phyloP scores from a whole-genome alignment of 2,888 invertebrate species.

The Nesidiocoris tenuis region DNA sequence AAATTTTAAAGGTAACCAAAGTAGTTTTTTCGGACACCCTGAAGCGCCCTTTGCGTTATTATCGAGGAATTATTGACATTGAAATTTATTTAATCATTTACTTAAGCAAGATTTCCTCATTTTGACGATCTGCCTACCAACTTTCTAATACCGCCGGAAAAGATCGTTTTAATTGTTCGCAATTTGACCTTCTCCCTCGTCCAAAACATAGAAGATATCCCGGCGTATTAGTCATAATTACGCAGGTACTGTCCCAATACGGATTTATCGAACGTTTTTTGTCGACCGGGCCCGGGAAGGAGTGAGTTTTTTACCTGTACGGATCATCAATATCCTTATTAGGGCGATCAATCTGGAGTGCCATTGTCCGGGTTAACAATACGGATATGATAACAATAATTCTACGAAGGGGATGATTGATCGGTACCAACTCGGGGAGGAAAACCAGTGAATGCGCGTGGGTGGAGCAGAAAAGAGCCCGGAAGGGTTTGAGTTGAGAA shows the following conservation, averaged over 20 bases:
- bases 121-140: too few relatives aligned
- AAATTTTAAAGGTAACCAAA: too few relatives aligned
- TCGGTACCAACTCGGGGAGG: not conserved
- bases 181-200: too few relatives aligned
- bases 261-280: not conserved
- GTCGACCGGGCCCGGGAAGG: slow-evolving; percentile 9
- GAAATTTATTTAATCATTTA: too few relatives aligned
- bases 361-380: slow-evolving; percentile 36
- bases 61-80: too few relatives aligned
- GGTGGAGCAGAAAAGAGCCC: not conserved
- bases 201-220: too few relatives aligned
- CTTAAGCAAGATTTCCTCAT: too few relatives aligned
- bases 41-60: too few relatives aligned
- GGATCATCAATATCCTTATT: slow-evolving; percentile 43
- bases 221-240: slow-evolving; percentile 39
- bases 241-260: slow-evolving; percentile 19
- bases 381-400: slow-evolving; percentile 10
- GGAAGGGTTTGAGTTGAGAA: not conserved
- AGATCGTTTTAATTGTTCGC: too few relatives aligned
- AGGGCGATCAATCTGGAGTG: slow-evolving; percentile 42
- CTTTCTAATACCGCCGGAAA: too few relatives aligned
- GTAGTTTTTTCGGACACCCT: too few relatives aligned
- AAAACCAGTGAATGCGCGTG: not conserved
- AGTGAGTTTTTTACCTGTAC: slow-evolving; percentile 25
- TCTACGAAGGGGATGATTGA: slow-evolving; percentile 16